Evolutionary conservation across 2,888 invertebrate genomes (phyloP).

Genomic region (Eupithecia subfuscata): DNA sequence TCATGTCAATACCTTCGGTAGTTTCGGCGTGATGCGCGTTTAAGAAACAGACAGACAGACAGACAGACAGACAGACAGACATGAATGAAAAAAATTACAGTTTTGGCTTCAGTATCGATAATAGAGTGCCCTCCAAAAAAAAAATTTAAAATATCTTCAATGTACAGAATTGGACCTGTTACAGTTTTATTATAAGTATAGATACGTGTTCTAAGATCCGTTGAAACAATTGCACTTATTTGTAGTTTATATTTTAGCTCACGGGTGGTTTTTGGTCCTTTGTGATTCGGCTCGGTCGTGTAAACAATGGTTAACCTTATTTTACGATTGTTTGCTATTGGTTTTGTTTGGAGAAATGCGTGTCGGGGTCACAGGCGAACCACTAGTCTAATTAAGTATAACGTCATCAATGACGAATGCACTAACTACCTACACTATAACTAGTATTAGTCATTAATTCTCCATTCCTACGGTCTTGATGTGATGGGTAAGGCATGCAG

Average conservation of each 20-base stretch:
- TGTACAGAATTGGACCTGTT: too few relatives aligned
- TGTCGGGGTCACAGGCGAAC: background rate
- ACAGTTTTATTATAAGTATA: too few relatives aligned
- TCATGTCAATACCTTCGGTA: too few relatives aligned
- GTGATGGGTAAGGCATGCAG: background rate
- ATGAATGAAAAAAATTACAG: too few relatives aligned
- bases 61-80: too few relatives aligned
- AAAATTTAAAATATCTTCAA: too few relatives aligned
- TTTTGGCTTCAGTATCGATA: too few relatives aligned
- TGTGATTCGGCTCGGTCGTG: background rate
- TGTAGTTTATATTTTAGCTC: background rate
- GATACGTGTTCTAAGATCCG: background rate
- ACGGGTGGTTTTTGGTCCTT: background rate
- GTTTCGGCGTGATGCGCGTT: too few relatives aligned
- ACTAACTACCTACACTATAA: background rate
- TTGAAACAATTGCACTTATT: background rate
- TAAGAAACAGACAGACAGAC: too few relatives aligned
- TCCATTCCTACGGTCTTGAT: background rate
- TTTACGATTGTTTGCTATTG: background rate
- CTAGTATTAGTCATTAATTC: background rate
- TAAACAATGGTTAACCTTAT: background rate
- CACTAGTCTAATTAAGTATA: background rate
- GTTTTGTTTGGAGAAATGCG: background rate
- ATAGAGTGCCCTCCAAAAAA: too few relatives aligned
- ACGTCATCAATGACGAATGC: conserved; percentile 1